Conservation (phyloP, 2,888 invertebrate species). For the Stenchaetothrips biformis region DNA sequence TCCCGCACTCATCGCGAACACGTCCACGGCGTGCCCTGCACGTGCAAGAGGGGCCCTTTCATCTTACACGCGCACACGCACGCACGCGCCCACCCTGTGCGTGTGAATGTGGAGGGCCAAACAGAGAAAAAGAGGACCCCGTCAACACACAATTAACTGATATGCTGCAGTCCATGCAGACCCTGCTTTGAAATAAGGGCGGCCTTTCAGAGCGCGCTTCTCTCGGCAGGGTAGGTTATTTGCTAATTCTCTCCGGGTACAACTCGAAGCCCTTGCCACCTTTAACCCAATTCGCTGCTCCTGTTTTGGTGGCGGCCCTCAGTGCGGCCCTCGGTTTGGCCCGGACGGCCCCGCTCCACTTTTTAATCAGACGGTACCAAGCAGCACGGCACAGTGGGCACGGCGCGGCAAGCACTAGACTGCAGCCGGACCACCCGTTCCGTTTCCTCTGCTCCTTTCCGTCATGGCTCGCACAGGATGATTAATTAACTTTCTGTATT, state of each 20-base stretch:
- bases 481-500: background rate
- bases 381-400: background rate
- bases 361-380: background rate
- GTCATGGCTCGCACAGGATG: background rate
- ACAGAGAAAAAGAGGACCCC: background rate
- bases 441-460: background rate
- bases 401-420: no score
- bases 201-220: background rate
- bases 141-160: no score
- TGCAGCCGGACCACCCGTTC: background rate
- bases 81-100: no score
- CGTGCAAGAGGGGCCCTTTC: background rate
- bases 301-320: background rate
- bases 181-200: background rate
- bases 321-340: background rate
- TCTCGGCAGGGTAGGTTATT: background rate
- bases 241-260: background rate
- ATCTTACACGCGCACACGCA: background rate
- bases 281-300: background rate
- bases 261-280: no score
- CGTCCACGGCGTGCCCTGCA: background rate
- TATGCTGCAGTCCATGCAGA: no score
- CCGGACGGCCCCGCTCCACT: background rate
- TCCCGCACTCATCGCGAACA: background rate
- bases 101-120: background rate